Percentiles rank a stretch among this genome's conserved stretches.
phyloP scores from a whole-genome alignment of 2,888 invertebrate species.

The Philereme transversata region DNA sequence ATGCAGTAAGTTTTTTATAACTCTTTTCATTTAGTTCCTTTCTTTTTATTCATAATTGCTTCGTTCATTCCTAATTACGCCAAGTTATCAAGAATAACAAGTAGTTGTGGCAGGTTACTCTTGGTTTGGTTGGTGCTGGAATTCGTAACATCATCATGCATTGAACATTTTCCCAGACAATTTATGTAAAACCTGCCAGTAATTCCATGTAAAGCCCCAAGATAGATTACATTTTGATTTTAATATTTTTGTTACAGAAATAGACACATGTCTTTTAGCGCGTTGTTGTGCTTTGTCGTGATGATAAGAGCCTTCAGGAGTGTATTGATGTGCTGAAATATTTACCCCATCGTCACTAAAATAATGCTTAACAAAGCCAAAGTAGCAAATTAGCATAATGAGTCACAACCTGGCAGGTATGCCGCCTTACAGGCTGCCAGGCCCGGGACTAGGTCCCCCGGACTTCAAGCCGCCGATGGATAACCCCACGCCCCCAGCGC shows the following conservation, averaged over 20 bases:
- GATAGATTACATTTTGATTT: background rate
- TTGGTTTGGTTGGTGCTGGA: constrained; percentile 20
- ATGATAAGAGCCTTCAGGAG: constrained; percentile 73
- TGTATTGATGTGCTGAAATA: constrained; percentile 59
- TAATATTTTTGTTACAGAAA: constrained; percentile 76
- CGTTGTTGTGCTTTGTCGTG: constrained; percentile 68
- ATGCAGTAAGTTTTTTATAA: constrained; percentile 73
- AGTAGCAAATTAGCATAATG: constrained; percentile 81
- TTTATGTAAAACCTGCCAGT: background rate
- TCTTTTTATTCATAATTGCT: constrained; percentile 20
- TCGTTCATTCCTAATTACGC: constrained; percentile 6
- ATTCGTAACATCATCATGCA: constrained; percentile 28
- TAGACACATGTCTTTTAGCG: constrained; percentile 75
- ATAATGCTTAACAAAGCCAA: constrained; percentile 72
- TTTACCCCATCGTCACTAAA: constrained; percentile 45
- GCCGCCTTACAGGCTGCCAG: constrained; percentile 91
- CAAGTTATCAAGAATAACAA: background rate
- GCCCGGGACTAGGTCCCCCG: constrained; percentile 87
- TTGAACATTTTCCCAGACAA: constrained; percentile 4
- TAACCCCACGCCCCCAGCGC: constrained; percentile 87
- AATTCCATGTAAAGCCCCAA: background rate
- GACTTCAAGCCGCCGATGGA: constrained; percentile 90
- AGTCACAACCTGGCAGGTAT: constrained; percentile 92
- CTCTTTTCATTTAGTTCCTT: constrained; percentile 44
- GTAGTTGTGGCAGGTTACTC: constrained; percentile 59